phyloP scores from a whole-genome alignment of 2,113 vertebrate genomes.

The Hoplias malabaricus region DNA sequence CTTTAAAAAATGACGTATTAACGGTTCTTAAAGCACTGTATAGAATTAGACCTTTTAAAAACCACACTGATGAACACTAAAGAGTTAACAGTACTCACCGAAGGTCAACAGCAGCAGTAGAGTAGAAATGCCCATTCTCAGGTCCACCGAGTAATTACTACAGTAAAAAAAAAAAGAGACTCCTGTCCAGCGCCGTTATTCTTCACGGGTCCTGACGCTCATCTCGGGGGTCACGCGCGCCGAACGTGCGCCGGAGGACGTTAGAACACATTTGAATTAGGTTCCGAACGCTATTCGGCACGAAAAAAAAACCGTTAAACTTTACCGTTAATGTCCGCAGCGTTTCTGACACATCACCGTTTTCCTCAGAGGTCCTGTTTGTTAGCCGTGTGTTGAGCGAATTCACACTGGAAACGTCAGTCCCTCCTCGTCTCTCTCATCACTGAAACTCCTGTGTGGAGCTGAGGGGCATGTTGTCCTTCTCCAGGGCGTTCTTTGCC shows the following conservation, averaged over 20 bases:
- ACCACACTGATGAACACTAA: not conserved
- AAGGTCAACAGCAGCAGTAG: not conserved
- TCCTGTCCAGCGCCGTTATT: not conserved
- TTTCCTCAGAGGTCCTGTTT: not conserved
- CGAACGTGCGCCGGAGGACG: too few species aligned
- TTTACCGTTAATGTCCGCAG: not conserved
- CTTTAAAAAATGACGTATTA: too few species aligned
- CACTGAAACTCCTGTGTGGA: not conserved
- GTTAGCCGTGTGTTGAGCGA: not conserved
- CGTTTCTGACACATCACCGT: not conserved
- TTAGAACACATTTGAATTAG: too few species aligned
- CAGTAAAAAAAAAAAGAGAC: not conserved
- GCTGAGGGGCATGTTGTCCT: not conserved
- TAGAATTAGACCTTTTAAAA: not conserved
- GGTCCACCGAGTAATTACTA: not conserved
- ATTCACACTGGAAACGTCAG: not conserved
- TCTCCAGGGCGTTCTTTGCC: not conserved
- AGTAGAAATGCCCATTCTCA: constrained; percentile 8
- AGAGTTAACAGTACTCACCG: constrained; percentile 28
- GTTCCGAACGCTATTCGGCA: not conserved
- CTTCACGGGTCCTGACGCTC: not conserved
- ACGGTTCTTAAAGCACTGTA: too few species aligned
- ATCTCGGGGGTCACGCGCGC: not conserved
- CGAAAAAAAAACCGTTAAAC: not conserved
- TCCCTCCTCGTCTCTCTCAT: not conserved